Percentiles rank a stretch among this genome's conserved stretches.
Evolutionary conservation across 2,113 vertebrate genomes (phyloP).

Genomic region (Malaclemys terrapin): DNA sequence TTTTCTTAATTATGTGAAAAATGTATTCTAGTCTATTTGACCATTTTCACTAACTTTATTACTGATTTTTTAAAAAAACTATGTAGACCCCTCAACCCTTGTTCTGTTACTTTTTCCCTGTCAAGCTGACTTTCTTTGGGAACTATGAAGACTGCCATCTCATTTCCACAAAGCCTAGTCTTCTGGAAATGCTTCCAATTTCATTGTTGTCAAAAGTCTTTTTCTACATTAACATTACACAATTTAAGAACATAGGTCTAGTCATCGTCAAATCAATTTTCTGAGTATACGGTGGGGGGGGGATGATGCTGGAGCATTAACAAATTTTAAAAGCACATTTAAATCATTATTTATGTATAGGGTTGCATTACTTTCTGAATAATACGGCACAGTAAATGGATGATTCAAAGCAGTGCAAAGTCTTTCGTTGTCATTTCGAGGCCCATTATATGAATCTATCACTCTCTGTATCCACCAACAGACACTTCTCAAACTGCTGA

Average conservation of each 20-base stretch:
- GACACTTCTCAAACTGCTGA: slow-evolving; percentile 48
- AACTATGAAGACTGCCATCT: slow-evolving; percentile 29
- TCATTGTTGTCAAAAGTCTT: slow-evolving; percentile 18
- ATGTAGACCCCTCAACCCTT: not conserved
- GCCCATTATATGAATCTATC: slow-evolving; percentile 69
- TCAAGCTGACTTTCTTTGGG: not conserved
- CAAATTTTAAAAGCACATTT: slow-evolving; percentile 73
- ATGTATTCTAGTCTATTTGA: not conserved
- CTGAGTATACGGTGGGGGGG: slow-evolving; percentile 28
- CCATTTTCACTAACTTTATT: not conserved
- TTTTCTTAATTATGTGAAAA: not conserved
- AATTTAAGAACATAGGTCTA: slow-evolving; percentile 55
- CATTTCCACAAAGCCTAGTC: not conserved
- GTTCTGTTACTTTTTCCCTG: not conserved
- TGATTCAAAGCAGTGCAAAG: slow-evolving; percentile 66
- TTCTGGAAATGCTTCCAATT: slow-evolving; percentile 15
- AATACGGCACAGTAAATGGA: slow-evolving; percentile 58
- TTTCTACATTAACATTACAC: slow-evolving; percentile 28
- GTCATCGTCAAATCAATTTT: slow-evolving; percentile 59
- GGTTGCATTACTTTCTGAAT: slow-evolving; percentile 76
- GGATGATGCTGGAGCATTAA: slow-evolving; percentile 67
- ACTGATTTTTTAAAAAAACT: not conserved
- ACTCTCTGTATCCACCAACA: slow-evolving; percentile 64
- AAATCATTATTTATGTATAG: slow-evolving; percentile 79
- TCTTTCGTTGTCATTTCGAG: slow-evolving; percentile 74